These are phyloP conservation scores for Cheilosia scutellata DNA, from an alignment of 2,888 invertebrate genomes.

Conservation along the genomic window DNA sequence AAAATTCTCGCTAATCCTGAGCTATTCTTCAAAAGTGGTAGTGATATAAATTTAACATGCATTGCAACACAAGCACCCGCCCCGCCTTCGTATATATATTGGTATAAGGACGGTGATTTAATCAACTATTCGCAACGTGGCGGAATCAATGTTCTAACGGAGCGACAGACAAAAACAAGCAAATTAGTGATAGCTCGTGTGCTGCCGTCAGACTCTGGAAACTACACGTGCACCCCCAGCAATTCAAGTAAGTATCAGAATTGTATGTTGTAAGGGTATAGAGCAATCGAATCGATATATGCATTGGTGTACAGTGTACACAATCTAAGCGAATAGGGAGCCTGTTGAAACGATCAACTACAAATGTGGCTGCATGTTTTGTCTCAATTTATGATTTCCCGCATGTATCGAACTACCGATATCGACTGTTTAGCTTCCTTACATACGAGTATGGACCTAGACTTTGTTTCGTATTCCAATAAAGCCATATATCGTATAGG, in stretches of 20 bases:
- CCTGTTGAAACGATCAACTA: background rate
- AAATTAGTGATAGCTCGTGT: conserved; percentile 92
- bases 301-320: background rate
- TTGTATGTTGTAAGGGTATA: background rate
- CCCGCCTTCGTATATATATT: conserved; percentile 89
- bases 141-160: conserved; percentile 93
- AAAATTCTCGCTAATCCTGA: conserved; percentile 93
- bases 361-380: no score
- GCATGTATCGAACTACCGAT: no score
- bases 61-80: conserved; percentile 88
- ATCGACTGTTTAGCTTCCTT: no score
- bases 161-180: conserved; percentile 91
- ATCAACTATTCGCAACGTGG: conserved; percentile 93
- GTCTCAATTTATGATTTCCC: no score
- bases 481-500: no score
- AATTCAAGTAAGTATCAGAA: conserved; percentile 86
- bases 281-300: background rate
- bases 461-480: no score
- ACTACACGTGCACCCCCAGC: conserved; percentile 95
- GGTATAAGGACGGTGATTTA: conserved; percentile 91
- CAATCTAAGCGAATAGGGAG: background rate
- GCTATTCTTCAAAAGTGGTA: conserved; percentile 92
- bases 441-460: no score
- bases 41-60: conserved; percentile 94
- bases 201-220: conserved; percentile 91